phyloP scores from a whole-genome alignment of 35 echinoderm and acorn worm genomes.

The Heliocidaris tuberculata region DNA sequence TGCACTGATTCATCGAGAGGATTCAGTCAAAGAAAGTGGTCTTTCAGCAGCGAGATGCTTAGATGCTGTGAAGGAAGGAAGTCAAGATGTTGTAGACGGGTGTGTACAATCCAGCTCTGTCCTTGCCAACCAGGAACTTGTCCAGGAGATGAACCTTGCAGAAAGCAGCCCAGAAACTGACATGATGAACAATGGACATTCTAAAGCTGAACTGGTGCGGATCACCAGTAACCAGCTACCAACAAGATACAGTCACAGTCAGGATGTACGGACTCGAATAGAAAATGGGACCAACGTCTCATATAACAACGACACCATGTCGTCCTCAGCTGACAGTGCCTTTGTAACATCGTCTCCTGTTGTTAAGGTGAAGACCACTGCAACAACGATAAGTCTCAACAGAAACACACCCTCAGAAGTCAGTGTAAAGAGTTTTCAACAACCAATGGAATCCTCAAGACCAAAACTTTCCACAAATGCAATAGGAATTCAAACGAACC shows the following conservation, averaged over 20 bases:
- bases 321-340: slow-evolving; percentile 32
- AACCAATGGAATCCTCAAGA: neutral
- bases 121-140: neutral
- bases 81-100: neutral
- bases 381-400: neutral
- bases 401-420: neutral
- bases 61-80: neutral
- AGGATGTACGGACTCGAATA: slow-evolving; percentile 32
- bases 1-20: slow-evolving; percentile 61
- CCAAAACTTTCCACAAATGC: slow-evolving; percentile 46
- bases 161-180: neutral
- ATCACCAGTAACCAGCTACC: slow-evolving; percentile 11
- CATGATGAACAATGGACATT: neutral
- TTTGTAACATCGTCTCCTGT: neutral
- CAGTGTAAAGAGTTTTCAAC: neutral
- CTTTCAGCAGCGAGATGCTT: neutral
- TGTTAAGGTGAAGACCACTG: neutral
- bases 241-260: neutral
- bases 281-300: slow-evolving; percentile 8
- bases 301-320: slow-evolving; percentile 8
- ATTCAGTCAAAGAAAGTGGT: slow-evolving; percentile 34
- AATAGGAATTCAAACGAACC: slow-evolving; percentile 46
- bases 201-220: neutral
- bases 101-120: neutral
- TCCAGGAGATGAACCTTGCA: neutral